A percentile compares a stretch with the other conserved stretches of the same genome.
Conservation (phyloP, 2,797 vertebrate species). For the Columba guinea region DNA sequence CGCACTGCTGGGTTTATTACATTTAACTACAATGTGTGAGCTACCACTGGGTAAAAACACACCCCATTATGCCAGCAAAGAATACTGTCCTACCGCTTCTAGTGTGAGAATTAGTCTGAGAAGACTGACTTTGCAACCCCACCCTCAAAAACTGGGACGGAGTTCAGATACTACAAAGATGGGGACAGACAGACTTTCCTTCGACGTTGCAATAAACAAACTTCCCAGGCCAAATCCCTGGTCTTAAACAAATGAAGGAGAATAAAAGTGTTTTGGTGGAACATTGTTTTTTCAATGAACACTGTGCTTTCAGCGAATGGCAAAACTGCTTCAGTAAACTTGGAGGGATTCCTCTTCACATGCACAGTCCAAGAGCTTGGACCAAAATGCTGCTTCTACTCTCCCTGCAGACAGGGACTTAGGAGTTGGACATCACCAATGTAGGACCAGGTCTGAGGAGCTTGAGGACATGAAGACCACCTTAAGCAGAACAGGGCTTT, state of each 20-base stretch:
- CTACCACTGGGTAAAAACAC: background rate
- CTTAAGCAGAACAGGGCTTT: background rate
- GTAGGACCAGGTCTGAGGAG: background rate
- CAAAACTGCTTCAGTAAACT: slow-evolving; percentile 13
- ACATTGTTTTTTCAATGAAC: slow-evolving; percentile 42
- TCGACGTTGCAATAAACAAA: slow-evolving; percentile 17
- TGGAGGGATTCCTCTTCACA: slow-evolving; percentile 16
- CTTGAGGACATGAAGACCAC: background rate
- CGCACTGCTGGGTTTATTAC: background rate
- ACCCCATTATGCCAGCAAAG: background rate
- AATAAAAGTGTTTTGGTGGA: slow-evolving; percentile 48
- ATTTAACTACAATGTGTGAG: background rate
- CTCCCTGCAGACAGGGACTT: background rate
- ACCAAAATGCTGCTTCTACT: background rate
- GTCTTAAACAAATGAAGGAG: slow-evolving; percentile 32
- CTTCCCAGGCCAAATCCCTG: slow-evolving; percentile 31
- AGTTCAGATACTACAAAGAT: slow-evolving; percentile 26
- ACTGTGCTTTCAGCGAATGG: background rate
- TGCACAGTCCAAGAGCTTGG: background rate
- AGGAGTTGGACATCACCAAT: background rate
- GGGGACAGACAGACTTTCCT: slow-evolving; percentile 17
- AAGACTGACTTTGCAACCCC: slow-evolving; percentile 11
- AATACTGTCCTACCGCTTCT: background rate
- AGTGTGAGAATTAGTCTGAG: background rate
- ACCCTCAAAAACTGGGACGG: slow-evolving; percentile 32